A percentile compares a stretch with the other conserved stretches of the same genome.
phyloP scores from a whole-genome alignment of 2,797 vertebrate genomes.

The Malacoraja senta region DNA sequence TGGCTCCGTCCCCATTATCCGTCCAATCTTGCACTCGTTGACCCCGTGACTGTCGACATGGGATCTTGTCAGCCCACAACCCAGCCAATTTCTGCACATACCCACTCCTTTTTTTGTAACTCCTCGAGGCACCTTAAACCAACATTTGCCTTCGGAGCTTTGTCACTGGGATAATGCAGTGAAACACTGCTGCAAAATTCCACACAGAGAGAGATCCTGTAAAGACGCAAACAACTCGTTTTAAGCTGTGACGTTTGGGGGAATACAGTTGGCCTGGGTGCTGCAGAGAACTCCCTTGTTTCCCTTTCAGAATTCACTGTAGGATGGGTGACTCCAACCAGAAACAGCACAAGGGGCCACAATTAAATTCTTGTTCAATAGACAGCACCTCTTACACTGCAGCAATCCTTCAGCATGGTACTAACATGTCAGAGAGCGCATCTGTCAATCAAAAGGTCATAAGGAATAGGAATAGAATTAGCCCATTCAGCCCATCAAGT shows the following conservation, averaged over 20 bases:
- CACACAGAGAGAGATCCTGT: background rate
- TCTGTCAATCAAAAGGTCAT: background rate
- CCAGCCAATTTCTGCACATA: too few species aligned
- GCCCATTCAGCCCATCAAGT: too few species aligned
- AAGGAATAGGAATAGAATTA: background rate
- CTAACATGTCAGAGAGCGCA: background rate
- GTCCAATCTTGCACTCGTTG: too few species aligned
- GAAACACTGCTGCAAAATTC: background rate
- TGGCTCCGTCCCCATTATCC: too few species aligned
- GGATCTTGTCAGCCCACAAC: too few species aligned
- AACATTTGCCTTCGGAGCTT: background rate
- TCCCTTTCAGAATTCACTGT: background rate
- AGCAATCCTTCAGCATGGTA: background rate
- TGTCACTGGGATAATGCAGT: background rate
- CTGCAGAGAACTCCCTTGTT: background rate
- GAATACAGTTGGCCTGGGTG: background rate
- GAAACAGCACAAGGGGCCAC: background rate
- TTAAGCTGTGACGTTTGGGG: too few species aligned
- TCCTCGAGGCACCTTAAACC: background rate
- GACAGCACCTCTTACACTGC: background rate
- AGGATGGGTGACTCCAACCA: background rate
- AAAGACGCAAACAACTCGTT: background rate
- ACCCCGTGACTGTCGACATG: too few species aligned
- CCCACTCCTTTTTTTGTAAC: too few species aligned
- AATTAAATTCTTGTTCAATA: background rate